phyloP scores from a whole-genome alignment of 2,888 invertebrate genomes.

The Antheraea assamensis region DNA sequence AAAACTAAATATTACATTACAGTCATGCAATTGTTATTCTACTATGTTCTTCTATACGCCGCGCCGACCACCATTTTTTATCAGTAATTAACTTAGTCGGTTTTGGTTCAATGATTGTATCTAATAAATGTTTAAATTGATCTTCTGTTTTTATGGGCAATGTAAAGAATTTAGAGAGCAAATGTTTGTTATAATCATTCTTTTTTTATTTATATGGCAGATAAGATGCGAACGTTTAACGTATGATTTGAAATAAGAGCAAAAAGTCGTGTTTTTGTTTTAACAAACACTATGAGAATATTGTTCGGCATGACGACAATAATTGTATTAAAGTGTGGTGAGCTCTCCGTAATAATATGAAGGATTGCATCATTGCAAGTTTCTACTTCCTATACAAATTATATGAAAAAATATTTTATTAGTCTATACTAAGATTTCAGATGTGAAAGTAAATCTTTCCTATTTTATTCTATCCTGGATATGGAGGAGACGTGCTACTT shows the following conservation, averaged over 20 bases:
- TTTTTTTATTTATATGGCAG: not conserved
- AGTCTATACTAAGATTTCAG: no score
- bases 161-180: not conserved
- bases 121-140: no score
- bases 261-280: no score
- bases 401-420: no score
- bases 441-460: no score
- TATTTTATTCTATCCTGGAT: no score
- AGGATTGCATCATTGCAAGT: no score
- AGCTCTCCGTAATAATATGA: no score
- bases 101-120: not conserved
- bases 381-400: no score
- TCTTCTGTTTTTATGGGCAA: not conserved
- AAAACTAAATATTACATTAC: not conserved
- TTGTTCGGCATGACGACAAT: not conserved
- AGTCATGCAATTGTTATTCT: not conserved
- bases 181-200: not conserved
- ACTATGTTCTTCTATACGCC: not conserved
- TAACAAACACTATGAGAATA: no score
- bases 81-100: not conserved
- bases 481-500: no score
- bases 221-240: not conserved
- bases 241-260: not conserved
- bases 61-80: not conserved
- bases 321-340: no score